These are phyloP conservation scores for Catostomus latipinnis DNA, from an alignment of 2,797 vertebrate species.

Conservation along the genomic window DNA sequence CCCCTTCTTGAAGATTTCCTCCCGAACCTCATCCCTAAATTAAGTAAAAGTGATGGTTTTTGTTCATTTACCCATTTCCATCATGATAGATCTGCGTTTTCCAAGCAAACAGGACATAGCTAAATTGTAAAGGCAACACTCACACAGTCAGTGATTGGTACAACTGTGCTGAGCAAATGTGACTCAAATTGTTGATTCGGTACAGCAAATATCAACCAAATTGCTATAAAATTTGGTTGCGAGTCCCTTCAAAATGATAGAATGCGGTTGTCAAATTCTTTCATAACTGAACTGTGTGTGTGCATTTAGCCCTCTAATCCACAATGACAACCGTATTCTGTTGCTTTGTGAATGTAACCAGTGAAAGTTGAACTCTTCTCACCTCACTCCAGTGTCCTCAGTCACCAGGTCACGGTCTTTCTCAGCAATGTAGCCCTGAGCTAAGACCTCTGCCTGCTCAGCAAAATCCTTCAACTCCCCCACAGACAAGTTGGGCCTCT, in stretches of 20 bases:
- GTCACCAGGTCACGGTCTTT: slow-evolving; percentile 90
- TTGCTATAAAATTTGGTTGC: no score
- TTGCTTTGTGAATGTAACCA: no score
- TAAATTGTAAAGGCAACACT: no score
- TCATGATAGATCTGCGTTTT: neutral
- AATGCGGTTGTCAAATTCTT: no score
- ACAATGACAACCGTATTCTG: no score
- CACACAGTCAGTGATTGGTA: no score
- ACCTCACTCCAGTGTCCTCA: slow-evolving; percentile 94
- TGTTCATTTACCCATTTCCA: neutral
- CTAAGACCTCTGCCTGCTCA: slow-evolving; percentile 84
- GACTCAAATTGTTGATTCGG: no score
- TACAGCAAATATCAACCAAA: no score
- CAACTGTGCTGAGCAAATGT: no score
- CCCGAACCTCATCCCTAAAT: slow-evolving; percentile 86
- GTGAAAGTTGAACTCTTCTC: slow-evolving; percentile 39
- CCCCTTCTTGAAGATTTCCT: slow-evolving; percentile 97
- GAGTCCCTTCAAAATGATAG: no score
- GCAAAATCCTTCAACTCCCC: slow-evolving; percentile 87
- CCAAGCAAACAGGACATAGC: neutral
- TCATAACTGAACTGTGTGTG: no score
- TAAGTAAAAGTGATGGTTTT: neutral
- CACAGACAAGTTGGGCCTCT: slow-evolving; percentile 86
- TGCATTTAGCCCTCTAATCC: no score
- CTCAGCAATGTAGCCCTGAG: slow-evolving; percentile 78